Evolutionary conservation across 2,797 vertebrate species (phyloP), one percentile per base, ranked within the genome.

Genomic region (Hipposideros larvatus): DNA sequence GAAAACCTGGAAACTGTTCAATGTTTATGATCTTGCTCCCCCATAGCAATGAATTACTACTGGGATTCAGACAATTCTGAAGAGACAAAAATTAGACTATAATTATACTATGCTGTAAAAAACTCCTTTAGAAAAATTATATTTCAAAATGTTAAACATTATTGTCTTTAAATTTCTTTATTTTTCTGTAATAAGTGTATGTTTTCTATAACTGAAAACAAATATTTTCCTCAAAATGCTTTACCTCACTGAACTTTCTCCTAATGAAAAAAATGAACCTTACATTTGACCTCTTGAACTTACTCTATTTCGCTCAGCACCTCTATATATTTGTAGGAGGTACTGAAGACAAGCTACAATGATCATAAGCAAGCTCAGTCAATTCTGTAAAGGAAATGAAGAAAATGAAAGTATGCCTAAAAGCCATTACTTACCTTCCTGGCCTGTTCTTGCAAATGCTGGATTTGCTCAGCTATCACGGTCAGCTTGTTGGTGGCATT

Each of bases 381-480:
- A 51, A 31, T 18, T 18, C 9, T 48, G 37, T 55, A 82, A 92
- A 95, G 5, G 51, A 75, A 93, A 66, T 5, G 16, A 84, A 93
- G 80, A 73, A 68, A 89, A 95, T 2, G 9, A 92, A 87, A 79
- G 28, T 34, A 37, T 77, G 28, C 18, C 37, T 63, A n/a, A 31
- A 71, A 80, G 82, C n/a, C 24, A 14, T 1, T 10, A 46, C 96
- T 98, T 97, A 99, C 99, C 99, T 99, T 99, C 93, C 98, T 99
- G 0, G 99, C 99, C 98, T 99, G 99, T 78, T 99, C 99, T 98
- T 99, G 99, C 73, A 99, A 98, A 97, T 99, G 98, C n/a, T 99
- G 98, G 97, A 99, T 99, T 98, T 99, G 99, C 82, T 99, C 99
- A 0, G 99, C 99, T 0, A 99, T 99, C 78, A 99, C 98, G 0